Evolutionary conservation across 2,797 vertebrate species (phyloP), one percentile per base, ranked within the genome.

Genomic region (Taenioides sp.): DNA sequence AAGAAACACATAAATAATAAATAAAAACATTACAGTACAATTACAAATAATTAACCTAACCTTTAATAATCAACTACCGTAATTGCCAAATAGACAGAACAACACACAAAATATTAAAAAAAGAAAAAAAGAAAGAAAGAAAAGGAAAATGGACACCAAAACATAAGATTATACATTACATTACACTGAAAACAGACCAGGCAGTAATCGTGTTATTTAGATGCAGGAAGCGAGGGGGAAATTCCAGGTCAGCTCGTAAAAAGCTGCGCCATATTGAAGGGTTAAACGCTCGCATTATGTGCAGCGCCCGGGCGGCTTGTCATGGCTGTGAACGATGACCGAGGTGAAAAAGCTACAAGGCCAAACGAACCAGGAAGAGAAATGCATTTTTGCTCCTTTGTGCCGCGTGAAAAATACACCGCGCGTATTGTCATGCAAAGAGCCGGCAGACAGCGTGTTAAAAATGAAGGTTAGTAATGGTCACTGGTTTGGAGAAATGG

Each of bases 401-500:
- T 88, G 79, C 55, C 20, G 64, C 76, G 81, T 89, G 89, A 88
- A 84, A 88, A 92, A 90, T 90, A 84, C 61, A 84, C 60, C 70
- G 54, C 27, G 69, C 1, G 75, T 78, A 83, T 90, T 91, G 85
- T 91, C 67, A 90, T 88, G 87, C 78, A 87, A 86, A 88, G 43
- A n/a, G 31, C 23, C 12, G 14, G 27, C 25, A 65, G 57, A 58
- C 65, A 69, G 34, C 7, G 11, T 7, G n/a, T 28, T 23, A 69
- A 67, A 64, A 76, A 73, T 67, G 69, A 2, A 40, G 17, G n/a
- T 61, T 61, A 3, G 27, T 37, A 52, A 65, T 65, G 74, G 62
- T 43, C 59, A 27, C 9, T n/a, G 23, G 7, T 18, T 67, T 54
- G 7, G 25, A 27, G 2, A 11, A 63, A 37, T 65, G 25, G 43